Evolutionary conservation across 2,113 vertebrate genomes (phyloP).

Genomic region (Anarhynchus alexandrinus): DNA sequence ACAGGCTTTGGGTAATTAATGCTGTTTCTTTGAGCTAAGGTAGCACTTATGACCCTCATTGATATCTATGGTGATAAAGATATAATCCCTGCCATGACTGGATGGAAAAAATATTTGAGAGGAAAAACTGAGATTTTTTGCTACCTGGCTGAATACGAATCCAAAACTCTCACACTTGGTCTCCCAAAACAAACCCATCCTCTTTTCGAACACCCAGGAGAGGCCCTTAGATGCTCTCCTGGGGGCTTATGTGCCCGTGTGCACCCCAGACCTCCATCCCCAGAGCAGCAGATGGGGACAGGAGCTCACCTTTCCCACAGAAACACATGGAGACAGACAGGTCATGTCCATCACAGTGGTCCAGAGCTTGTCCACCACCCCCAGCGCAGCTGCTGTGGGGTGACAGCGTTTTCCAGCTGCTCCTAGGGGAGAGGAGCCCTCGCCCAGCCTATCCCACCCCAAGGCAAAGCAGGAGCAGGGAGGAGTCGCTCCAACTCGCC

Average conservation of each 20-base stretch:
- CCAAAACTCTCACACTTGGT: background rate
- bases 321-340: background rate
- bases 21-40: background rate
- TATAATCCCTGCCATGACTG: background rate
- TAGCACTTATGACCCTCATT: background rate
- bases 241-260: rapidly evolving
- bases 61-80: background rate
- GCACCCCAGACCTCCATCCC: background rate
- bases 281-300: background rate
- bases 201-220: background rate
- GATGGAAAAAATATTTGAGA: background rate
- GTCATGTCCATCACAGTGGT: rapidly evolving
- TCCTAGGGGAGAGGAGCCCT: background rate
- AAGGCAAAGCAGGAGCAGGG: background rate
- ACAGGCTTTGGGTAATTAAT: background rate
- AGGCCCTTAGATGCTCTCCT: background rate
- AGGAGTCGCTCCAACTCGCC: background rate
- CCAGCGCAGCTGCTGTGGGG: background rate
- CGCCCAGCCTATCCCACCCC: background rate
- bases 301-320: background rate
- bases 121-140: background rate
- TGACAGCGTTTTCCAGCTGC: background rate
- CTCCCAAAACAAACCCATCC: background rate
- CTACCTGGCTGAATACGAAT: background rate
- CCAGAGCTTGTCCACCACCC: background rate